Percentiles rank a stretch among this genome's conserved stretches.
phyloP scores from a whole-genome alignment of 1,140 invertebrate genomes.

The Holotrichia oblita region DNA sequence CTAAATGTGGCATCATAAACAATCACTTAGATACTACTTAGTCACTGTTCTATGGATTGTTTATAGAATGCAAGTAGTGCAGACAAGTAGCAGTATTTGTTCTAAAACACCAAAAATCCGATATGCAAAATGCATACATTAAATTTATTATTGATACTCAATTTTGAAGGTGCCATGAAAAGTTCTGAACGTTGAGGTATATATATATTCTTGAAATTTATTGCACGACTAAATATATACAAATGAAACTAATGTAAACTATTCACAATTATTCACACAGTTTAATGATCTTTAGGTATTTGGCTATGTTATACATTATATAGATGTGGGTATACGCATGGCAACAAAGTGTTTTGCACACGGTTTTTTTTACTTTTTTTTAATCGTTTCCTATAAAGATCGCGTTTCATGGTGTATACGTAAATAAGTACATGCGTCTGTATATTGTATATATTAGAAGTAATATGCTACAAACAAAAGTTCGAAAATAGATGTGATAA shows the following conservation, averaged over 20 bases:
- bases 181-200: too few species aligned
- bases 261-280: not conserved
- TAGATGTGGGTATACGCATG: not conserved
- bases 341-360: conserved; percentile 12
- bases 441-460: not conserved
- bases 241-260: not conserved
- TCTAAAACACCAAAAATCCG: too few species aligned
- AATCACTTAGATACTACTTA: too few species aligned
- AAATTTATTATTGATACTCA: too few species aligned
- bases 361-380: not conserved
- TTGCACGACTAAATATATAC: not conserved
- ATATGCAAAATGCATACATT: too few species aligned
- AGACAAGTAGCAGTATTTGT: too few species aligned
- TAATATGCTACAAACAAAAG: conserved; percentile 21
- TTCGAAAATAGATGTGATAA: not conserved
- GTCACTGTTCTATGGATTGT: too few species aligned
- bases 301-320: not conserved
- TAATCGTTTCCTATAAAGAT: conserved; percentile 23
- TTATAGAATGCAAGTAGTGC: too few species aligned
- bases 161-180: too few species aligned
- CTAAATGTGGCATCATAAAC: too few species aligned
- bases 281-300: not conserved
- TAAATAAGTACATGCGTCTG: not conserved
- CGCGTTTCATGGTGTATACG: not conserved
- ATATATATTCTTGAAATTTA: not conserved